Conservation (phyloP, 2,113 vertebrate genomes). For the Lanius collurio region DNA sequence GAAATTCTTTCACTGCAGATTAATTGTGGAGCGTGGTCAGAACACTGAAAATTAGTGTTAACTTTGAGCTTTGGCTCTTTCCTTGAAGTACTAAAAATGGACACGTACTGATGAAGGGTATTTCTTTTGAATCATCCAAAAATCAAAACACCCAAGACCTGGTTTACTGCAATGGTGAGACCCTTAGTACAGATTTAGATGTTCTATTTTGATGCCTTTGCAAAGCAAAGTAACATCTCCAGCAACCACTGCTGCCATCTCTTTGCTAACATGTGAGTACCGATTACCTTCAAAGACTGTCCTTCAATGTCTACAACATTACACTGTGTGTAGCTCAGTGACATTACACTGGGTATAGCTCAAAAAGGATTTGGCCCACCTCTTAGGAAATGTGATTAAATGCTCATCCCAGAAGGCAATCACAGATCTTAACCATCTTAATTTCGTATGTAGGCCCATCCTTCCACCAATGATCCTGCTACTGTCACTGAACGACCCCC, state of each 20-base stretch:
- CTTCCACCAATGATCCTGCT: neutral
- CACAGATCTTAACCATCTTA: neutral
- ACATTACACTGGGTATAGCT: neutral
- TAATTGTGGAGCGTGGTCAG: neutral
- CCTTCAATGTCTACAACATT: neutral
- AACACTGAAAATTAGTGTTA: neutral
- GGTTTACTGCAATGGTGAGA: neutral
- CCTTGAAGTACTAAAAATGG: neutral
- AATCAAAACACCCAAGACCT: neutral
- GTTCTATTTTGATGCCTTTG: neutral
- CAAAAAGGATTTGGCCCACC: neutral
- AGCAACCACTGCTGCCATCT: neutral
- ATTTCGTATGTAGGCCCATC: neutral
- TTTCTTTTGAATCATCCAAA: neutral
- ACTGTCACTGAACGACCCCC: fast-evolving
- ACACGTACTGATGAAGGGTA: neutral
- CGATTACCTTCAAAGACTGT: neutral
- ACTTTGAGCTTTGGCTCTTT: neutral
- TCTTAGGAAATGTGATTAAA: neutral
- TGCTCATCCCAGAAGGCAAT: neutral
- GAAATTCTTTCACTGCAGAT: neutral
- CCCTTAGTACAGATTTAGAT: neutral
- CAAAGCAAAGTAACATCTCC: neutral
- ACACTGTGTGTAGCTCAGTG: no score
- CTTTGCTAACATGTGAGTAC: neutral